phyloP scores from a whole-genome alignment of 2,113 vertebrate species.

The rat (Rattus norvegicus) region DNA sequence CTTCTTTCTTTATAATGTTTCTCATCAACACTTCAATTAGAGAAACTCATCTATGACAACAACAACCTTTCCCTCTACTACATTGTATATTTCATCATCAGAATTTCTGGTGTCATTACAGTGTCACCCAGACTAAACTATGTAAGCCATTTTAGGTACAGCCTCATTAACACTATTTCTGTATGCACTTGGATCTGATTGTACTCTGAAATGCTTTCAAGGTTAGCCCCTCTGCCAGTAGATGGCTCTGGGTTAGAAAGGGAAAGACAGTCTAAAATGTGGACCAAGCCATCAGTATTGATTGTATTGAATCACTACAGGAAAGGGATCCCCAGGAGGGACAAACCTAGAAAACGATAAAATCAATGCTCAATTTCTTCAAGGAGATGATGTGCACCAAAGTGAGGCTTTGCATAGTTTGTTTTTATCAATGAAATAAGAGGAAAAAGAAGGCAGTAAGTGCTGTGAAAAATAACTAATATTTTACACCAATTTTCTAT shows the following conservation, averaged over 20 bases:
- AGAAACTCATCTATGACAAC: not conserved
- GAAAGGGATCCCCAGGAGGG: not conserved
- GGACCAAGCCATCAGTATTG: not conserved
- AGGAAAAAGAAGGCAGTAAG: not conserved
- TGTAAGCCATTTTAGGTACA: not conserved
- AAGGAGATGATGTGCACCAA: not conserved
- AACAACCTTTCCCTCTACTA: not conserved
- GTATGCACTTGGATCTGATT: not conserved
- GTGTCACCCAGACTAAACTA: not conserved
- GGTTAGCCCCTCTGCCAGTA: conserved; percentile 20
- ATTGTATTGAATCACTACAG: not conserved
- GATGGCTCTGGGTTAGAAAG: conserved; percentile 48
- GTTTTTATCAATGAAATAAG: not conserved
- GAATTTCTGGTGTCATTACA: not conserved
- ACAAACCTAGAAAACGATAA: not conserved
- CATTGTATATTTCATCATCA: not conserved
- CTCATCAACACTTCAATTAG: not conserved
- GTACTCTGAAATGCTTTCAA: not conserved
- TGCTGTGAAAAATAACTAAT: not conserved
- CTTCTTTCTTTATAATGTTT: not conserved
- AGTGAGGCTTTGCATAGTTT: not conserved
- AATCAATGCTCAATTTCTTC: not conserved
- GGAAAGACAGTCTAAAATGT: not conserved
- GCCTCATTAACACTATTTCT: not conserved
- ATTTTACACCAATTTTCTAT: conserved; percentile 43